Base-by-base conservation (phyloP, 1,140 invertebrate species). In the Diprion similis region DNA sequence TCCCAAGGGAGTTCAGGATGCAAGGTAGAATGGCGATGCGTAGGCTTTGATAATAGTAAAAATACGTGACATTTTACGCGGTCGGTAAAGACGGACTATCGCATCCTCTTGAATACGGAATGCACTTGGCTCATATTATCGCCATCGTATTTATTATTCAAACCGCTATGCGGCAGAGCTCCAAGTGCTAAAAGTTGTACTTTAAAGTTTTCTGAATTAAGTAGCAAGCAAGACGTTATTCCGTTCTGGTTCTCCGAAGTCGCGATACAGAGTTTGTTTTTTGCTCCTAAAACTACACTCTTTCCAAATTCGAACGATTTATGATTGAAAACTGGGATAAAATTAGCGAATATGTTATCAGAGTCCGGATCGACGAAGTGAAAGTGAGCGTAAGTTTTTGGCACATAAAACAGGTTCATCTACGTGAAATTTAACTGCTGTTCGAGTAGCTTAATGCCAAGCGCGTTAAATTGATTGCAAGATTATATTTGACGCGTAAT, bases 51-150 rank as follows among this genome's bases (percentile, higher is more conserved):
- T 37, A 37, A 37, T 37, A 37, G 24, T 37, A 37, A 37, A 37
- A 37, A 37, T 37, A 37, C 24, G 1, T 37, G 24, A 4, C 24
- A 37, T 37, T 37, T 6, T 6, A 37, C 6, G 24, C 24, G 24
- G 24, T 37, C 24, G 24, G 24, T 37, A 37, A 37, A 37, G 24
- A 37, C 24, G 1, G 24, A 37, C 24, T 15, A 59, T 59, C 3
- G 51, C 51, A 59, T 59, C 9, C n/a, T 17, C 51, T 59, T 13
- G n/a, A 59, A 59, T 59, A 59, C n/a, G 51, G 11, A 59, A 59
- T 59, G 51, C 7, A 59, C 51, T 59, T 59, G 51, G 51, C 51
- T 59, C n/a, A 59, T 59, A 59, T 59, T 59, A 59, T 59, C 51
- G n/a, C n/a, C 9, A 59, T 59, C 51, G 6, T 17, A 17, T 59